Percentiles rank a stretch among this genome's conserved stretches.
Evolutionary conservation across 2,888 invertebrate genomes (phyloP).

Genomic region (Epistrophe grossulariae): DNA sequence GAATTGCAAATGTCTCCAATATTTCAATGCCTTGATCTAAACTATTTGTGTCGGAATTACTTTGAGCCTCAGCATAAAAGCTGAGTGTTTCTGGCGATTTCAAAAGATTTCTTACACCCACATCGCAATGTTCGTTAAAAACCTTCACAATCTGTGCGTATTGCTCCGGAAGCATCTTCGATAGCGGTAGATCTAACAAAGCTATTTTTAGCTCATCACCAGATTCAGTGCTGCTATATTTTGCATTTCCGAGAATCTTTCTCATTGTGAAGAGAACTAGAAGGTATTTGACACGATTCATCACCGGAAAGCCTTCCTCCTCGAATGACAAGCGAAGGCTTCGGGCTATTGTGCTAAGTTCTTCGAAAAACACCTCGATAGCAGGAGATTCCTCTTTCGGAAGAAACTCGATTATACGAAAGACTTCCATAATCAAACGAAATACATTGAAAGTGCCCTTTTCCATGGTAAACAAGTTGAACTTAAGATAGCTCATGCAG

Average conservation of each 20-base stretch:
- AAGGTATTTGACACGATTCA: constrained; percentile 79
- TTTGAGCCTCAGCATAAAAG: constrained; percentile 75
- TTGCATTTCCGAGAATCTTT: constrained; percentile 52
- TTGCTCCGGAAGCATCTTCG: constrained; percentile 71
- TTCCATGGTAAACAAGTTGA: constrained; percentile 64
- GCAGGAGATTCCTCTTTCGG: constrained; percentile 66
- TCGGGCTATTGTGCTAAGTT: constrained; percentile 69
- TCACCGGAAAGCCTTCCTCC: constrained; percentile 72
- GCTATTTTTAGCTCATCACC: constrained; percentile 75
- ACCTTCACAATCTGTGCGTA: constrained; percentile 67
- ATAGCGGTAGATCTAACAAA: constrained; percentile 76
- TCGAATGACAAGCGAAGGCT: constrained; percentile 70
- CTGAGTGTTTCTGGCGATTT: constrained; percentile 74
- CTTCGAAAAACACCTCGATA: constrained; percentile 52
- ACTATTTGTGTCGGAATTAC: constrained; percentile 61
- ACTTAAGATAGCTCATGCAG: constrained; percentile 73
- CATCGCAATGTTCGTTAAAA: constrained; percentile 28
- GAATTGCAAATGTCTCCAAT: constrained; percentile 78
- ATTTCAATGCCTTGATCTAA: constrained; percentile 71
- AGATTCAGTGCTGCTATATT: constrained; percentile 58
- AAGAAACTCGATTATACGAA: constrained; percentile 72
- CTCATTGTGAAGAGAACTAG: constrained; percentile 78
- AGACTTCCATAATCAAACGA: constrained; percentile 69
- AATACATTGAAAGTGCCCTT: constrained; percentile 68
- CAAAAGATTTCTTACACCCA: constrained; percentile 67